A percentile compares a stretch with the other conserved stretches of the same genome.
Evolutionary conservation across 2,888 invertebrate genomes (phyloP).

Genomic region (Brenthis daphne): DNA sequence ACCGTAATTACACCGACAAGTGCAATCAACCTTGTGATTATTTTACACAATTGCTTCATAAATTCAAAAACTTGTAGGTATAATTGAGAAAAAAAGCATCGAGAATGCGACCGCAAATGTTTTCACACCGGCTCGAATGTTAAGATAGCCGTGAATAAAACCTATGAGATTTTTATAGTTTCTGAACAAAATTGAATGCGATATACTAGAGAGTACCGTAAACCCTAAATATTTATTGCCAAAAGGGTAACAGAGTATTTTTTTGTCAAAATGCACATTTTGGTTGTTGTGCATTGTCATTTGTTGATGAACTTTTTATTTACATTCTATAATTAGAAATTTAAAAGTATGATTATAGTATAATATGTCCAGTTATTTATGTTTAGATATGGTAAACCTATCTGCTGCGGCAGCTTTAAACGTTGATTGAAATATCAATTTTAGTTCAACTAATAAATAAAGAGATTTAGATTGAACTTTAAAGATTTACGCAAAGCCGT

Average conservation of each 20-base stretch:
- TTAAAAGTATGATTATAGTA: too few species aligned
- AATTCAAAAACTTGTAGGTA: slow-evolving; percentile 29
- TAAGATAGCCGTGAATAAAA: slow-evolving; percentile 52
- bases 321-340: too few species aligned
- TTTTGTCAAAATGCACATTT: not conserved
- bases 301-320: too few species aligned
- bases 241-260: slow-evolving; percentile 12
- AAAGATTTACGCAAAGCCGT: slow-evolving; percentile 25
- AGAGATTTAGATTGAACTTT: slow-evolving; percentile 14
- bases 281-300: not conserved
- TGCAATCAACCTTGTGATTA: slow-evolving; percentile 40
- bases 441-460: not conserved
- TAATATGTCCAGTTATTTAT: too few species aligned
- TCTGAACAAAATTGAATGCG: slow-evolving; percentile 17
- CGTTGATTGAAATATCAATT: not conserved
- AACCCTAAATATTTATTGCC: slow-evolving; percentile 2
- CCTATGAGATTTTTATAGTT: slow-evolving; percentile 34
- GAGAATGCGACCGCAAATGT: slow-evolving; percentile 49
- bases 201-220: slow-evolving; percentile 18
- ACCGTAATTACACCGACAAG: slow-evolving; percentile 22
- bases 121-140: slow-evolving; percentile 55
- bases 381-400: too few species aligned
- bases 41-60: slow-evolving; percentile 53
- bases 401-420: not conserved
- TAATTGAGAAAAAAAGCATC: slow-evolving; percentile 33